Evolutionary conservation across 2,888 invertebrate species (phyloP).

Genomic region (Malthinus flaveolus): DNA sequence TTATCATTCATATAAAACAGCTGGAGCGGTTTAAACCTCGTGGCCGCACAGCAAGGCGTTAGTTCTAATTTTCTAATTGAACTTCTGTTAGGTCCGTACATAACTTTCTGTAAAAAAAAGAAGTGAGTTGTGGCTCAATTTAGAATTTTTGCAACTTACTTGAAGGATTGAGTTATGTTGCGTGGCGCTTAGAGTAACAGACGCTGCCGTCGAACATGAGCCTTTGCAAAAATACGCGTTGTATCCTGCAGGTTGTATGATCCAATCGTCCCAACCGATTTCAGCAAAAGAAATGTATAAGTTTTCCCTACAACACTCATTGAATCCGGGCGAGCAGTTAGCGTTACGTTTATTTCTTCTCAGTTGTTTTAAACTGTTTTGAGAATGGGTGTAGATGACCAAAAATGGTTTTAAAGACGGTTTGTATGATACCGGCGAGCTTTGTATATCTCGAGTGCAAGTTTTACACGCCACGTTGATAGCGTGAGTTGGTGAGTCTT

Average conservation of each 20-base stretch:
- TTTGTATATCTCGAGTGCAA: slow-evolving; percentile 67
- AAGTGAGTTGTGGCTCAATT: background rate
- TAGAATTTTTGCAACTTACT: slow-evolving; percentile 58
- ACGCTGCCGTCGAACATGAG: slow-evolving; percentile 73
- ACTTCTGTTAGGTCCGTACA: slow-evolving; percentile 59
- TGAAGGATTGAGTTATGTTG: slow-evolving; percentile 76
- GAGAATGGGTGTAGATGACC: slow-evolving; percentile 76
- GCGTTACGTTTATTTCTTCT: slow-evolving; percentile 58
- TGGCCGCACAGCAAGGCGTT: slow-evolving; percentile 85
- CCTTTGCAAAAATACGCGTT: slow-evolving; percentile 88
- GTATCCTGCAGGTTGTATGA: slow-evolving; percentile 79
- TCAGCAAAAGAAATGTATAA: slow-evolving; percentile 82
- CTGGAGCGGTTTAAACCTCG: slow-evolving; percentile 77
- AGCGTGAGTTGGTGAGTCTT: slow-evolving; percentile 68
- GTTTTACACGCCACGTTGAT: slow-evolving; percentile 79
- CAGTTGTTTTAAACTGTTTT: slow-evolving; percentile 58
- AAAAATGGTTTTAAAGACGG: slow-evolving; percentile 75
- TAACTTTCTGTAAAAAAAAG: slow-evolving; percentile 64
- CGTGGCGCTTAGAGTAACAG: slow-evolving; percentile 65
- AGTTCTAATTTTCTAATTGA: slow-evolving; percentile 61
- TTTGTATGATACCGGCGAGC: slow-evolving; percentile 71
- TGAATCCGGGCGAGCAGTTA: slow-evolving; percentile 70
- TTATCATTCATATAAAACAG: slow-evolving; percentile 80
- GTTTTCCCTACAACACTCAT: slow-evolving; percentile 82
- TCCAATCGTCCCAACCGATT: slow-evolving; percentile 89